Evolutionary conservation across 1,140 invertebrate species (phyloP), one percentile per base, ranked within the genome.

Genomic region (Drosophila pachea): DNA sequence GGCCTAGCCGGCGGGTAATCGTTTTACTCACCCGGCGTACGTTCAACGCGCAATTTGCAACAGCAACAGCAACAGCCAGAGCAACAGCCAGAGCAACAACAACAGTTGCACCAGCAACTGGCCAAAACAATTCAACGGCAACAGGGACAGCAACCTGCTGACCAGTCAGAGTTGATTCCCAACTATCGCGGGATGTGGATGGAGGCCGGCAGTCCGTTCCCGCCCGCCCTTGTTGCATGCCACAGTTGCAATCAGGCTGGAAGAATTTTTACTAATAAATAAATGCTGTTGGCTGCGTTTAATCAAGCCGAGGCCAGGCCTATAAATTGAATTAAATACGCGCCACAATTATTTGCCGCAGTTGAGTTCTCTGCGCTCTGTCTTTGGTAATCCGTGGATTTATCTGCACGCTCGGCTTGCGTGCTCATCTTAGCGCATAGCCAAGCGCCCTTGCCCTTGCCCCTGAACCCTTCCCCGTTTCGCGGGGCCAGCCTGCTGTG

Each of bases 1-100:
- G 83, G 81, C 76, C 79, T 84, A 79, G 81, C 81, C 82, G 82
- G 77, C 82, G 81, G 81, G 81, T 86, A 86, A 86, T 86, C 81
- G 81, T 86, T 86, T 86, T 86, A 86, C 82, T 86, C 77, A 76
- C 81, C 81, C 76, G 76, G 60, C 81, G 71, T 76, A 70, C 73
- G 65, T 68, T 70, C 78, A 81, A 54, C 74, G 75, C 58, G 73
- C 72, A 84, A 87, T 84, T 87, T 83, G 65, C 81, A 58, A 76
- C 61, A 45, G 43, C 73, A 66, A 50, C 72, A 77, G 52, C 73
- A 77, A 29, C 36, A 74, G 33, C 73, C 61, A 55, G 67, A 60
- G 48, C 62, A 63, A 50, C 62, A 67, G 50, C 63, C 43, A 47
- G 49, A 59, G n/a, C 48, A 16, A 22, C 32, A 9, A 12, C 22